Evolutionary conservation across 2,888 invertebrate species (phyloP).

Genomic region (Phaedon cochleariae): DNA sequence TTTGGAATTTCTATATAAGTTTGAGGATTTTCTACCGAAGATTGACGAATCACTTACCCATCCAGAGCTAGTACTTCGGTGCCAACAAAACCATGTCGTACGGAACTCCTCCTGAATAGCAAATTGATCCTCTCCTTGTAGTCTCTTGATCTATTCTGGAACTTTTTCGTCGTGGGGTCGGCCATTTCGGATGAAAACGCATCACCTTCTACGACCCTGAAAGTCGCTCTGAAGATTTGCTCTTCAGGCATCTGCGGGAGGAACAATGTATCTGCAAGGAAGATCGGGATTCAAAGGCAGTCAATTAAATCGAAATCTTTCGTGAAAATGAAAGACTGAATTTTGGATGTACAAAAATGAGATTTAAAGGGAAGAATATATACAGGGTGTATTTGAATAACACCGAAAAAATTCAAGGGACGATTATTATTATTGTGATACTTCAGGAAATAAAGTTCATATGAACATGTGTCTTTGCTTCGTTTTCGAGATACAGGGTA

Average conservation of each 20-base stretch:
- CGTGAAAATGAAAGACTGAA: too few relatives aligned
- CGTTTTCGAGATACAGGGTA: too few relatives aligned
- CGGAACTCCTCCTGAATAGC: slow-evolving; percentile 76
- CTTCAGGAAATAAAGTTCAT: too few relatives aligned
- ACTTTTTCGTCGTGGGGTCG: slow-evolving; percentile 73
- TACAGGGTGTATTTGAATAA: too few relatives aligned
- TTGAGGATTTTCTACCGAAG: neutral
- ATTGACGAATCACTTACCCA: slow-evolving; percentile 68
- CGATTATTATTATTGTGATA: too few relatives aligned
- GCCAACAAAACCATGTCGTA: slow-evolving; percentile 78
- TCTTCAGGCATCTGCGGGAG: slow-evolving; percentile 77
- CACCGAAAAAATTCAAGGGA: too few relatives aligned
- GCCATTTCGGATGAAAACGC: slow-evolving; percentile 74
- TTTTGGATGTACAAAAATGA: too few relatives aligned
- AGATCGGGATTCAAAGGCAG: neutral
- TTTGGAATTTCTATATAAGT: too few relatives aligned
- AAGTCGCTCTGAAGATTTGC: slow-evolving; percentile 83
- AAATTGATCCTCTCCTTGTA: slow-evolving; percentile 80
- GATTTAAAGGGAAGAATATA: too few relatives aligned
- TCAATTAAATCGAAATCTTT: neutral
- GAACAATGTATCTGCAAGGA: slow-evolving; percentile 77
- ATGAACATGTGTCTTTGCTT: too few relatives aligned
- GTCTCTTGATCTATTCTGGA: slow-evolving; percentile 76
- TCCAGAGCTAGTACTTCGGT: slow-evolving; percentile 86
- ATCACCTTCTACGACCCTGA: slow-evolving; percentile 76